Evolutionary conservation across 2,113 vertebrate genomes (phyloP), one percentile per base, ranked within the genome.

Genomic region (Cyrtonyx montezumae): DNA sequence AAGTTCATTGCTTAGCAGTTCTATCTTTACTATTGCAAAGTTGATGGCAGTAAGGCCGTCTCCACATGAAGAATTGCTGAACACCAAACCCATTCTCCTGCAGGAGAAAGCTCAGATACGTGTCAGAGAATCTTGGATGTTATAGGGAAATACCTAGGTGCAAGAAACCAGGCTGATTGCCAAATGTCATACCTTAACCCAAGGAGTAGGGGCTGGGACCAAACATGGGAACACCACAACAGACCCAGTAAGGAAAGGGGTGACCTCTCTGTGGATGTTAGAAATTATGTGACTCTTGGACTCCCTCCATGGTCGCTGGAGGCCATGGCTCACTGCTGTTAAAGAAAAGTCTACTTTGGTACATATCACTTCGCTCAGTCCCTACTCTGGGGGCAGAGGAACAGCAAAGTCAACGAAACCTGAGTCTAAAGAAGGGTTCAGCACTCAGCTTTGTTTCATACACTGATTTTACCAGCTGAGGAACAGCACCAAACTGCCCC

Each of bases 11-110:
- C 58, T 45, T 28, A 79, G 14, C 21, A 62, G 26, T 23, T 15
- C 78, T 26, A 40, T 40, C 43, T 73, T 70, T 53, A 45, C 7
- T 49, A 45, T 53, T 6, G 37, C 12, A 61, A 90, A 93, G 26
- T 25, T 19, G 63, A 32, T 5, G 36, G 23, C 32, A 49, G n/a
- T 0, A 0, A 80, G 25, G 32, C 55, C 0, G 62, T 11, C 13
- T 78, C 36, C 26, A 8, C 4, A 2, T 43, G 17, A 30, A 59
- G 21, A 67, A 45, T 25, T 30, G 1, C 19, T 62, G 53, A 92
- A 26, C 22, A 68, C 4, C 59, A 65, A 73, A 81, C 2, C 25
- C 46, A 51, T 2, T 34, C 25, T 74, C 25, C 23, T 61, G 8
- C 26, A 62, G 5, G 9, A 58, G 65, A 49, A 59, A 91, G 51